These are phyloP conservation scores for Smittia aterrima DNA, from an alignment of 2,888 invertebrate species.

Conservation along the genomic window DNA sequence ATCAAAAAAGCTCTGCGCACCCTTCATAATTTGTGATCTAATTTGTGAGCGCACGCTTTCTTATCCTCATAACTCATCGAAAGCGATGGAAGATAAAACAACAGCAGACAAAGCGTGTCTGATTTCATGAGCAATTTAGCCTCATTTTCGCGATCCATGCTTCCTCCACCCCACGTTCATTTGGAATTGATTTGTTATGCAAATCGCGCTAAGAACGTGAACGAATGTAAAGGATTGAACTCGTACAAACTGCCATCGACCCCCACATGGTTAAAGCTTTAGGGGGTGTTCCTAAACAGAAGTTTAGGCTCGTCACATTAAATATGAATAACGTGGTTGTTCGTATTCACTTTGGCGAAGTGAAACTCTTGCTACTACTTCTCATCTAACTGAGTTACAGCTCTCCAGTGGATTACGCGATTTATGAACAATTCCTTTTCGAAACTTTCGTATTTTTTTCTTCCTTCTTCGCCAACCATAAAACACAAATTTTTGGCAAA, in stretches of 20 bases:
- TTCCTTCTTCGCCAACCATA: neutral
- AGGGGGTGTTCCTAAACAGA: neutral
- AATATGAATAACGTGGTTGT: neutral
- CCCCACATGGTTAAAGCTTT: neutral
- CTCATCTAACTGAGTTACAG: neutral
- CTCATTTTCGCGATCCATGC: neutral
- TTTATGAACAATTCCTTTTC: neutral
- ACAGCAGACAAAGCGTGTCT: too few species aligned
- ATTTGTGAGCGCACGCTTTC: too few species aligned
- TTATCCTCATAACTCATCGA: too few species aligned
- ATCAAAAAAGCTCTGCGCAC: too few species aligned
- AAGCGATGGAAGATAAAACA: too few species aligned
- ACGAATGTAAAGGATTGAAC: neutral
- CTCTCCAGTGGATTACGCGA: neutral
- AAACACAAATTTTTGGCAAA: neutral
- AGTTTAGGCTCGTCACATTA: neutral
- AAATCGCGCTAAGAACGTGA: neutral
- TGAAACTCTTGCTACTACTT: neutral
- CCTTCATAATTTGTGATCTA: too few species aligned
- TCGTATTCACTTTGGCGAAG: neutral
- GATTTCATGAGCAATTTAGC: neutral
- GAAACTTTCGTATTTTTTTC: too few species aligned
- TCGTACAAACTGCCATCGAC: too few species aligned
- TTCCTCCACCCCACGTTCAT: neutral
- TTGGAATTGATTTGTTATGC: neutral